Conservation (phyloP, 2,113 vertebrate genomes). For the Gallinago undulata region DNA sequence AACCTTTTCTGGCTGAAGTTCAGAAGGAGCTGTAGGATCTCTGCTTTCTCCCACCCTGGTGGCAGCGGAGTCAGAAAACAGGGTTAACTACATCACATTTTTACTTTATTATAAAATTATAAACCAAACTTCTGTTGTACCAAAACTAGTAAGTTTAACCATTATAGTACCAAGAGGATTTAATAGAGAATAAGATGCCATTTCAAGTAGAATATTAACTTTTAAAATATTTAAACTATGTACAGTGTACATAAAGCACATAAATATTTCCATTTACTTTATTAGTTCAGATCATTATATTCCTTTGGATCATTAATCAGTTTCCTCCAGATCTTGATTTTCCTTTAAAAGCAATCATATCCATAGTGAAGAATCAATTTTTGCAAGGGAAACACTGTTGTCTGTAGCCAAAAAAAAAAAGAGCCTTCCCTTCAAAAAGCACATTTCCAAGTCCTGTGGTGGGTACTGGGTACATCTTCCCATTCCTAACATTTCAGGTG, state of each 20-base stretch:
- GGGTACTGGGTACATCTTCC: background rate
- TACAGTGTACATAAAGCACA: conserved; percentile 59
- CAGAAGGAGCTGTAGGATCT: background rate
- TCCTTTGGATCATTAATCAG: conserved; percentile 33
- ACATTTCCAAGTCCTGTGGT: background rate
- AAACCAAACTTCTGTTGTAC: conserved; percentile 76
- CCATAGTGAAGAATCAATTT: background rate
- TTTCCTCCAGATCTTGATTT: conserved; percentile 1
- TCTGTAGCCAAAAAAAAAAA: background rate
- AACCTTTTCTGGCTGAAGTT: background rate
- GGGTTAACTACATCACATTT: conserved; percentile 39
- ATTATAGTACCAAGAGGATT: conserved; percentile 50
- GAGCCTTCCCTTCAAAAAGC: background rate
- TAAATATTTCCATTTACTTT: conserved; percentile 58
- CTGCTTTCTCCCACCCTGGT: background rate
- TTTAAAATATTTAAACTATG: conserved; percentile 47
- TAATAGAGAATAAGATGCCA: conserved; percentile 42
- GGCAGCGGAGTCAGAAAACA: background rate
- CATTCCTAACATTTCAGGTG: background rate
- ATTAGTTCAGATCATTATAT: conserved; percentile 56
- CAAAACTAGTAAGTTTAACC: conserved; percentile 65
- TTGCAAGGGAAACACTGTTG: background rate
- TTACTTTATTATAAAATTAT: conserved; percentile 84
- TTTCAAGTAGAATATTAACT: conserved; percentile 68
- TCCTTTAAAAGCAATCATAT: background rate